These are phyloP conservation scores for Agriopis leucophaearia DNA, from an alignment of 2,888 invertebrate genomes.

Conservation along the genomic window DNA sequence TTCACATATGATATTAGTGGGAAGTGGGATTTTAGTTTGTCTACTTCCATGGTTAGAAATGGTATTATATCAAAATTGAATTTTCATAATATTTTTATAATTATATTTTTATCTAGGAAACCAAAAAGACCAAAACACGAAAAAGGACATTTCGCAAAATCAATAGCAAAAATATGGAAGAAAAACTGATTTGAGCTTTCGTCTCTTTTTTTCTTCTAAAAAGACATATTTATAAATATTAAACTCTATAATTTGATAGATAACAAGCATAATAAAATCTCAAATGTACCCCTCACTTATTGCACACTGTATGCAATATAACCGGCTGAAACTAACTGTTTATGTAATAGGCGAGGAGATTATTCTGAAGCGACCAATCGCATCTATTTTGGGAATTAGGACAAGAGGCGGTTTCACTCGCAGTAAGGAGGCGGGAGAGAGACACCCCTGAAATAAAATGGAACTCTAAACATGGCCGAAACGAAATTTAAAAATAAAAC, in stretches of 20 bases:
- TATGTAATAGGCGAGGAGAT: constrained; percentile 72
- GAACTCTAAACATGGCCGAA: constrained; percentile 58
- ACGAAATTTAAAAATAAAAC: constrained; percentile 50
- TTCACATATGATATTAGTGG: no score
- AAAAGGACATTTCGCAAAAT: no score
- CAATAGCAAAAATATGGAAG: no score
- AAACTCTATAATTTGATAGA: background rate
- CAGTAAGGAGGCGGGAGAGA: constrained; percentile 63
- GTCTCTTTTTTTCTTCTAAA: background rate
- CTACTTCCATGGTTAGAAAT: no score
- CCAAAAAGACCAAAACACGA: no score
- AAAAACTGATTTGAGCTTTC: no score
- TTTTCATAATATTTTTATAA: no score
- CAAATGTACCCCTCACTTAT: background rate
- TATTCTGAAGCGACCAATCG: constrained; percentile 72
- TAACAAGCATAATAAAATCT: background rate
- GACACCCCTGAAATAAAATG: constrained; percentile 59
- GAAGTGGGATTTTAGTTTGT: no score
- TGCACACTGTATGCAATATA: constrained; percentile 5
- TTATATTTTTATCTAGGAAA: no score
- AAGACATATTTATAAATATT: background rate
- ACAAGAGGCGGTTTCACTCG: constrained; percentile 69
- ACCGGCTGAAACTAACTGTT: constrained; percentile 53
- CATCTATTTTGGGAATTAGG: constrained; percentile 70
- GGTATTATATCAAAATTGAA: no score